Base-by-base conservation (phyloP, 2,888 invertebrate species). In the Aproaerema taeniolella region DNA sequence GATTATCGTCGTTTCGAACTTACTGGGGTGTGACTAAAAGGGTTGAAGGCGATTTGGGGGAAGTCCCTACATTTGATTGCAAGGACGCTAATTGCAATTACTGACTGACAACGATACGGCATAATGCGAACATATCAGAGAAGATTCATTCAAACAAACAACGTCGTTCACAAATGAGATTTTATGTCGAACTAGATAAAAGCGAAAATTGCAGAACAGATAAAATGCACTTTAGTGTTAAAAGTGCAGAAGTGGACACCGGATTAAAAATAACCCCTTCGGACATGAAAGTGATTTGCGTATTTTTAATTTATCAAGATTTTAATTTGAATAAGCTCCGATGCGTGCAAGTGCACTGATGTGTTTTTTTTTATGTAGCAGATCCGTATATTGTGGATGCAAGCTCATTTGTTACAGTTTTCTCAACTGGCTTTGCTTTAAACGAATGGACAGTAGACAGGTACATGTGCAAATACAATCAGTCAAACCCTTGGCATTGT, bases 31-130 rank as follows among this genome's bases (percentile, higher is more conserved):
- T 62, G 61, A 72, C 60, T 58, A 57, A 53, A 51, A 80, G 82
- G 83, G 82, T 82, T 81, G 61, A 60, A 60, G 62, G 42, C 56
- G 54, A 69, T 72, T 70, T 70, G 61, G 79, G 81, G 80, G 70
- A 64, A 55, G 63, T 67, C 71, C 72, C 50, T 45, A n/a, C 58
- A 49, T 60, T 60, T 57, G 61, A 62, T 62, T 45, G 47, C 58
- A 61, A 55, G 63, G 60, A 63, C 61, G 65, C 56, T 55, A 53
- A 51, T 53, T 57, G 12, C 33, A 17, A 39, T 35, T 33, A 37
- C 43, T 37, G 40, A 39, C 12, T 38, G 44, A 41, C 53, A 58
- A 50, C 48, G 52, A 52, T 38, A 41, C 31, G 29, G 16, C 14
- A 41, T 13, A 16, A 41, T 13, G 24, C n/a, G n/a, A n/a, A n/a